Evolutionary conservation across 2,113 vertebrate species (phyloP).

Genomic region (Planiliza haematocheilus): DNA sequence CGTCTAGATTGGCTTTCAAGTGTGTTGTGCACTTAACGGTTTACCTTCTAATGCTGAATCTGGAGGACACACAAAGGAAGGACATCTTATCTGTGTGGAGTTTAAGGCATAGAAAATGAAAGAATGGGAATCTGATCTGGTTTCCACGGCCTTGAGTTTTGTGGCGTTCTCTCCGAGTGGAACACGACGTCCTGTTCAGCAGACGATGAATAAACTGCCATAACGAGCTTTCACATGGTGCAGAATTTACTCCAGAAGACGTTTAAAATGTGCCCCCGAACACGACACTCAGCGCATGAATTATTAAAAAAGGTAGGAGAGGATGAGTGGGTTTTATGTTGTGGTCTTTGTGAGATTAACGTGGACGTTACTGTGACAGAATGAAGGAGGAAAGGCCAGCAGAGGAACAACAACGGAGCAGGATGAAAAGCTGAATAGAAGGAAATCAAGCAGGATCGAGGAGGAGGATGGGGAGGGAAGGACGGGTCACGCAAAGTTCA

Average conservation of each 20-base stretch:
- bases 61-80: slow-evolving; percentile 1
- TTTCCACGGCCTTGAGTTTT: not conserved
- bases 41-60: slow-evolving; percentile 4
- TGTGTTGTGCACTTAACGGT: not conserved
- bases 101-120: not conserved
- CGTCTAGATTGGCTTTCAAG: slow-evolving; percentile 11
- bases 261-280: slow-evolving; percentile 6
- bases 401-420: slow-evolving; percentile 11
- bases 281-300: no score
- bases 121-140: not conserved
- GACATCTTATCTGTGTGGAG: not conserved
- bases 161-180: no score
- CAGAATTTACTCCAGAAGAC: no score
- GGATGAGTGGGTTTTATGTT: not conserved
- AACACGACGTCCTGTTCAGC: not conserved
- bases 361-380: not conserved
- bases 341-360: slow-evolving; percentile 1
- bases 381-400: slow-evolving; percentile 12
- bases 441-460: slow-evolving; percentile 58
- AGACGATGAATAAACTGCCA: not conserved
- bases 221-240: no score
- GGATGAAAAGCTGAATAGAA: slow-evolving; percentile 46
- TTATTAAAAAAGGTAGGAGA: not conserved
- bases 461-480: slow-evolving; percentile 40
- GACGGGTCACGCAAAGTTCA: slow-evolving; percentile 69